Conservation (phyloP, 1,140 invertebrate genomes). For the Caenorhabditis tropicalis region DNA sequence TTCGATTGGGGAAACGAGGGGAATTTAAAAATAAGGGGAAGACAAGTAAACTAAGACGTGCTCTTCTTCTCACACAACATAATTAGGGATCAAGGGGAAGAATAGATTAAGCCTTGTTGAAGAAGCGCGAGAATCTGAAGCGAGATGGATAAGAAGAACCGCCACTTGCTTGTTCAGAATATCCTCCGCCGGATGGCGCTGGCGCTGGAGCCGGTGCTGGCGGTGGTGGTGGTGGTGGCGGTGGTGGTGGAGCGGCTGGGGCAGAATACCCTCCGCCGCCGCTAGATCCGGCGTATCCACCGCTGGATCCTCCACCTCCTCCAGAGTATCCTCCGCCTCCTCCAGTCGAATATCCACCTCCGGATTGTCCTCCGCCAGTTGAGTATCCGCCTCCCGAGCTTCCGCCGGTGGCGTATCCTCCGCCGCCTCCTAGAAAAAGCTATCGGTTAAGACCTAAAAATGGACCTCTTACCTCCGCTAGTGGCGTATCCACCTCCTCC, state of each 20-base stretch:
- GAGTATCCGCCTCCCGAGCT: conserved; percentile 4
- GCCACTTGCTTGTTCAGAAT: conserved; percentile 43
- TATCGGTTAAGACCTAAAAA: no score
- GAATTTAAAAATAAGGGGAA: neutral
- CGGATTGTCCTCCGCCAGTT: neutral
- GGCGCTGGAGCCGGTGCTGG: conserved; percentile 35
- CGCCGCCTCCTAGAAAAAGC: neutral
- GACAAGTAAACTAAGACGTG: conserved; percentile 18
- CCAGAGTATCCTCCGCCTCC: conserved; percentile 14
- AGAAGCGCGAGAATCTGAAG: conserved; percentile 37
- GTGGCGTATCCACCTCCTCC: conserved; percentile 12
- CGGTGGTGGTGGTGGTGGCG: conserved; percentile 42
- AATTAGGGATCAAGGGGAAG: neutral
- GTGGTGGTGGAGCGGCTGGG: conserved; percentile 22
- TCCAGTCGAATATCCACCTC: neutral
- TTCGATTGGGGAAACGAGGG: neutral
- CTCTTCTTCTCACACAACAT: neutral
- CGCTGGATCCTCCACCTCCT: conserved; percentile 13
- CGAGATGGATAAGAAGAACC: conserved; percentile 28
- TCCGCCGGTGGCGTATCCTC: conserved; percentile 22
- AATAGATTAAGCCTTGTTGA: conserved; percentile 27
- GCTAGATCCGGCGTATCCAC: conserved; percentile 5
- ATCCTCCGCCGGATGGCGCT: conserved; percentile 4
- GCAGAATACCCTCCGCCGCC: conserved; percentile 11
- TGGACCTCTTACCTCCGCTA: no score